Conservation (phyloP, 2,113 vertebrate genomes). For the Geococcyx californianus region DNA sequence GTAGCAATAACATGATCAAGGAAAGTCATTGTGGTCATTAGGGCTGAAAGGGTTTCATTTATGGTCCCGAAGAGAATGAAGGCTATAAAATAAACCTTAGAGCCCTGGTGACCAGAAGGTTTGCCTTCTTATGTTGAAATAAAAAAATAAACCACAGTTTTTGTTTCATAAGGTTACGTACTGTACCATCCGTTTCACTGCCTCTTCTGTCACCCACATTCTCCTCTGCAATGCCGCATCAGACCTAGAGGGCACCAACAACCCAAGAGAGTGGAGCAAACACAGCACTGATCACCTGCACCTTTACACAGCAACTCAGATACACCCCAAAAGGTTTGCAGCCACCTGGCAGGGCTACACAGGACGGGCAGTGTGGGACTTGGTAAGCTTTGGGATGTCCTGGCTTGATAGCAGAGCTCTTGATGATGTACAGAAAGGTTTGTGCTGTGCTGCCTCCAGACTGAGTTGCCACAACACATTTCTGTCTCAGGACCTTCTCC, state of each 20-base stretch:
- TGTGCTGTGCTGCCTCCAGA: not conserved
- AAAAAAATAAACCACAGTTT: slow-evolving; percentile 37
- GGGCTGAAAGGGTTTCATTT: slow-evolving; percentile 85
- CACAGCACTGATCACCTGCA: not conserved
- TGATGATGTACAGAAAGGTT: not conserved
- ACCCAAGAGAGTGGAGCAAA: rapidly evolving
- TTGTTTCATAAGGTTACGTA: not conserved
- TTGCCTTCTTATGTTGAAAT: slow-evolving; percentile 11
- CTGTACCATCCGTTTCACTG: not conserved
- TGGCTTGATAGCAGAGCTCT: not conserved
- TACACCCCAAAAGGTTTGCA: not conserved
- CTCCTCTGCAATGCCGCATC: not conserved
- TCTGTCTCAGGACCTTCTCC: not conserved
- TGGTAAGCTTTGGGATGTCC: rapidly evolving
- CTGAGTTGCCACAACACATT: not conserved
- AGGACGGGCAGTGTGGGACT: not conserved
- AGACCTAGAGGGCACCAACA: not conserved
- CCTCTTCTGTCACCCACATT: not conserved
- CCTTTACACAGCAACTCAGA: not conserved
- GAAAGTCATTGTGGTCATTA: slow-evolving; percentile 84
- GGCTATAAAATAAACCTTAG: slow-evolving; percentile 69
- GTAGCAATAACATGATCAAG: slow-evolving; percentile 82
- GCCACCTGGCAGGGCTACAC: not conserved
- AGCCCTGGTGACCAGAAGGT: slow-evolving; percentile 27
- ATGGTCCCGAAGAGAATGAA: slow-evolving; percentile 74